Evolutionary conservation across 1,140 invertebrate genomes (phyloP).

Genomic region (Bombus cullumanus): DNA sequence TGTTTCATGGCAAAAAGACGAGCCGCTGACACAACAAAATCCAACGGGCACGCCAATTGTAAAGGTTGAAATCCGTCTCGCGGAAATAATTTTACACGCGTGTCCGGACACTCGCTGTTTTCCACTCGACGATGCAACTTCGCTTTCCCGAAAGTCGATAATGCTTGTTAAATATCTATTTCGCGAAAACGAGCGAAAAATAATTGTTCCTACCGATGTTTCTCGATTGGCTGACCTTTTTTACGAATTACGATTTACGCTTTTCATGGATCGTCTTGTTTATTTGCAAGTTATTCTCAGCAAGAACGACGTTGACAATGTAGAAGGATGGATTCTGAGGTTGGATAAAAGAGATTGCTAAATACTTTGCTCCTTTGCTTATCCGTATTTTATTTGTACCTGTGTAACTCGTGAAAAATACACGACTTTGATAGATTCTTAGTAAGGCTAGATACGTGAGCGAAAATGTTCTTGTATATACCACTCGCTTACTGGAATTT

Average conservation of each 20-base stretch:
- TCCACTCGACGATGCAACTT: not conserved
- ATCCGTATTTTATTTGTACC: no score
- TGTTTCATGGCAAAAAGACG: slow-evolving; percentile 14
- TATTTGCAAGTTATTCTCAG: not conserved
- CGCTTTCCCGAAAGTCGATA: not conserved
- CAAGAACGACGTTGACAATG: not conserved
- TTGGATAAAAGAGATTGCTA: not conserved
- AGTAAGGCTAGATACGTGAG: no score
- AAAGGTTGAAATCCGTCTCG: not conserved
- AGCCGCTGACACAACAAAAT: slow-evolving; percentile 20
- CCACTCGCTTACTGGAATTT: no score
- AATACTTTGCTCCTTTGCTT: no score
- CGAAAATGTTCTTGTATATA: no score
- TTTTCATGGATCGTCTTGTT: not conserved
- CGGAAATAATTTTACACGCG: slow-evolving; percentile 10
- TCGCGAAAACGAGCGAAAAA: not conserved
- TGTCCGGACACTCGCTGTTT: not conserved
- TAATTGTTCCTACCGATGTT: not conserved
- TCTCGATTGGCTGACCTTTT: not conserved
- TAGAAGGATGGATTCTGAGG: not conserved
- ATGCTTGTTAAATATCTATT: slow-evolving; percentile 21
- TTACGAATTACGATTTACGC: no score
- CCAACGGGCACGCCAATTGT: not conserved
- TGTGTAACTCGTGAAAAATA: no score
- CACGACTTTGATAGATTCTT: no score